These are phyloP conservation scores for Drosophila navojoa DNA, from an alignment of 1,140 invertebrate genomes.

Conservation along the genomic window DNA sequence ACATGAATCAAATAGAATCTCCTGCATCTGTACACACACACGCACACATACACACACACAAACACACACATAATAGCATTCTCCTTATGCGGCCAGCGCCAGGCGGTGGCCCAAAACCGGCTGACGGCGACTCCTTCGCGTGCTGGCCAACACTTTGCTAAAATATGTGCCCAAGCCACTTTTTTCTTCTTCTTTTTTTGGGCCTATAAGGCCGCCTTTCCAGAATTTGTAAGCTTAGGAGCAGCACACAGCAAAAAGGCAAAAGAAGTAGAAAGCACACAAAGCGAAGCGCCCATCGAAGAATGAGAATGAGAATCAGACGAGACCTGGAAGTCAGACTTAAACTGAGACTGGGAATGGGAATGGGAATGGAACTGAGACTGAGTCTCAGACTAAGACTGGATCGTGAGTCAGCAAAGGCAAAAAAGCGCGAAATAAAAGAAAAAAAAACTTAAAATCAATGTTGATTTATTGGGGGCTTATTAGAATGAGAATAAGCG, in stretches of 20 bases:
- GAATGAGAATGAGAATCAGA: slow-evolving; percentile 39
- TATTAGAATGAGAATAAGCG: slow-evolving; percentile 67
- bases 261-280: slow-evolving; percentile 31
- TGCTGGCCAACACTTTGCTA: slow-evolving; percentile 71
- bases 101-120: slow-evolving; percentile 46
- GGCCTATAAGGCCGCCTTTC: slow-evolving; percentile 57
- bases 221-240: slow-evolving; percentile 77
- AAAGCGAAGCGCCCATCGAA: slow-evolving; percentile 71
- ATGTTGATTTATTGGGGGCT: slow-evolving; percentile 79
- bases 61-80: slow-evolving; percentile 53
- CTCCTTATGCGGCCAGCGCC: slow-evolving; percentile 55
- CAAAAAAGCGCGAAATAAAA: slow-evolving; percentile 71
- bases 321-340: slow-evolving; percentile 30
- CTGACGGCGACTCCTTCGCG: slow-evolving; percentile 62
- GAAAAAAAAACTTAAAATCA: slow-evolving; percentile 61
- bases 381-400: slow-evolving; percentile 41
- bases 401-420: slow-evolving; percentile 78
- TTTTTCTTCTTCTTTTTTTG: slow-evolving; percentile 27
- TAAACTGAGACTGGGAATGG: slow-evolving; percentile 33
- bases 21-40: slow-evolving; percentile 9
- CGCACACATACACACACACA: background rate
- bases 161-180: slow-evolving; percentile 80
- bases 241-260: slow-evolving; percentile 43
- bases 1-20: slow-evolving; percentile 41
- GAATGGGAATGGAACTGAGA: slow-evolving; percentile 15